phyloP scores from a whole-genome alignment of 1,140 invertebrate genomes.

The Calosoma granatense region DNA sequence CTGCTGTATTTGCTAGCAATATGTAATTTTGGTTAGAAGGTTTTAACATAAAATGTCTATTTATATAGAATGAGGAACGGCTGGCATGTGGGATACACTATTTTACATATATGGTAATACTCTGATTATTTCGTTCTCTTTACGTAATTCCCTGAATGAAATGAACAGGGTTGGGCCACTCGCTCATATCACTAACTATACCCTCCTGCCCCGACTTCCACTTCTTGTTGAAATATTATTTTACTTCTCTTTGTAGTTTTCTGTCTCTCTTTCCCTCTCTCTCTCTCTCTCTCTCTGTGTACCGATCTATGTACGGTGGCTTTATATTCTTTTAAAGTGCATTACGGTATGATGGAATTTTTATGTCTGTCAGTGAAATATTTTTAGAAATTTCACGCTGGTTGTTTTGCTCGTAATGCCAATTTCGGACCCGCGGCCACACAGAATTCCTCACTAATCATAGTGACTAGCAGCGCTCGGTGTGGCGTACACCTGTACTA shows the following conservation, averaged over 20 bases:
- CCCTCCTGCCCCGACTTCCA: too few relatives aligned
- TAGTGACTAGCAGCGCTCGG: too few relatives aligned
- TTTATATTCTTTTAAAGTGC: background rate
- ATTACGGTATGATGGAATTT: background rate
- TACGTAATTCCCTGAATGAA: background rate
- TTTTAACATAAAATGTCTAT: conserved; percentile 5
- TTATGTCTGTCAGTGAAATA: background rate
- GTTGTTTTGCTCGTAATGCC: background rate
- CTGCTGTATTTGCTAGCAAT: background rate
- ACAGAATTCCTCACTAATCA: too few relatives aligned
- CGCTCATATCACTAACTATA: background rate
- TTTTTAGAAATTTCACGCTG: background rate
- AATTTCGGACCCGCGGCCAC: too few relatives aligned
- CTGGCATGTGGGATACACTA: background rate
- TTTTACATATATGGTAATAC: conserved; percentile 7
- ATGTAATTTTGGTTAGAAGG: conserved; percentile 5
- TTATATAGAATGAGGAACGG: background rate
- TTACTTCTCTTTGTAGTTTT: too few relatives aligned
- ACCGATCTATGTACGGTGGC: too few relatives aligned
- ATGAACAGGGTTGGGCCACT: background rate
- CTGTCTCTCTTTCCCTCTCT: too few relatives aligned
- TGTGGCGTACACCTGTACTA: too few relatives aligned
- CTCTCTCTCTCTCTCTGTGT: too few relatives aligned
- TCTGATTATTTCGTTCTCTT: background rate
- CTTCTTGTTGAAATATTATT: too few relatives aligned